phyloP scores from a whole-genome alignment of 2,113 vertebrate genomes.

The Peucedramus taeniatus region DNA sequence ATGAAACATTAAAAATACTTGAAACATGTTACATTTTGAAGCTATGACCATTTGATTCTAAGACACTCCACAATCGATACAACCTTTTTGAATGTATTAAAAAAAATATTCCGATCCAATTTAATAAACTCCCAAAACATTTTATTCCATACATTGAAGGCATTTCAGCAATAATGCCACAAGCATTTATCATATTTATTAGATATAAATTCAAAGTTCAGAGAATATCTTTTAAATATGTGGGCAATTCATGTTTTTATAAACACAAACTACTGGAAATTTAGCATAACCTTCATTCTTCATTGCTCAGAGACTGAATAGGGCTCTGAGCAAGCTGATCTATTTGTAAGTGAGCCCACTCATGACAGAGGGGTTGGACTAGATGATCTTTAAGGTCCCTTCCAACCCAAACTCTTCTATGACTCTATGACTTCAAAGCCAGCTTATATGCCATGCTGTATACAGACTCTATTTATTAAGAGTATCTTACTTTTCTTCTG shows the following conservation, averaged over 20 bases:
- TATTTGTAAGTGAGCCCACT: not conserved
- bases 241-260: not conserved
- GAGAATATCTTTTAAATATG: not conserved
- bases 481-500: not conserved
- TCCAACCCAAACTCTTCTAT: not conserved
- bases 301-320: not conserved
- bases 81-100: constrained; percentile 44
- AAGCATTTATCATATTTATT: not conserved
- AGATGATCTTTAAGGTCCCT: not conserved
- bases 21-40: constrained; percentile 32
- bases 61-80: constrained; percentile 7
- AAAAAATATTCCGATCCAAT: not conserved
- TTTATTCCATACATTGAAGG: constrained; percentile 15
- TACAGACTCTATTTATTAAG: not conserved
- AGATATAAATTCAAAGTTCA: not conserved
- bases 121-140: constrained; percentile 17
- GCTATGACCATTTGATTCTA: not conserved
- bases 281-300: not conserved
- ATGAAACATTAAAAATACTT: constrained; percentile 28
- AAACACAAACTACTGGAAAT: not conserved
- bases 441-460: not conserved
- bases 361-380: not conserved
- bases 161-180: not conserved
- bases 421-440: not conserved
- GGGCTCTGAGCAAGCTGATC: not conserved